Conservation (phyloP, 2,113 vertebrate genomes). For the Paracanthobrama guichenoti region DNA sequence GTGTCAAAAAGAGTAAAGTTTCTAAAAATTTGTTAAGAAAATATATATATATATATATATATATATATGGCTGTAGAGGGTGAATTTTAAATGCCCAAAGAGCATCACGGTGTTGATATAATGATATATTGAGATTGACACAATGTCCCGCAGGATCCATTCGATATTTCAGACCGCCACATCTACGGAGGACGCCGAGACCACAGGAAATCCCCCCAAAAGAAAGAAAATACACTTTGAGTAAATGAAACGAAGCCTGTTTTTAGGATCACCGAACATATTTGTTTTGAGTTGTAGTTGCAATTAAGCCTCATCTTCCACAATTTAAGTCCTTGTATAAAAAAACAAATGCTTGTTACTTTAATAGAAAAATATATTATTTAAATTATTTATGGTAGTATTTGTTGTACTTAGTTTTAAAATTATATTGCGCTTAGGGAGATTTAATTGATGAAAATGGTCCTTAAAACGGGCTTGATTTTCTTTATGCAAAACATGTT, state of each 20-base stretch:
- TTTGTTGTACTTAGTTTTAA: too few species aligned
- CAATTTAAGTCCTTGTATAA: neutral
- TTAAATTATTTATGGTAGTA: too few species aligned
- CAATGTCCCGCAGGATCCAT: neutral
- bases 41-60: neutral
- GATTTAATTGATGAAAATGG: neutral
- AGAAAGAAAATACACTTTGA: neutral
- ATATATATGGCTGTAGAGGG: constrained; percentile 50
- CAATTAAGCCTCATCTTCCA: neutral
- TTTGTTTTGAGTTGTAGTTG: neutral
- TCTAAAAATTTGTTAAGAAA: constrained; percentile 40
- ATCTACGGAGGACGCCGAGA: neutral
- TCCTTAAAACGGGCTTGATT: neutral
- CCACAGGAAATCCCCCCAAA: neutral
- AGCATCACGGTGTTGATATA: constrained; percentile 61
- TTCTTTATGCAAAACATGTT: neutral
- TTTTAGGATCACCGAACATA: neutral
- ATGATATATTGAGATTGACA: constrained; percentile 4
- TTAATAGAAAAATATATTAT: too few species aligned
- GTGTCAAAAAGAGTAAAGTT: constrained; percentile 40
- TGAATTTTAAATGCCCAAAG: constrained; percentile 67
- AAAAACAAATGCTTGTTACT: too few species aligned
- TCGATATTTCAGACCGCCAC: neutral
- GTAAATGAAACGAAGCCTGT: neutral
- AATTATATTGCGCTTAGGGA: neutral